Evolutionary conservation across 2,797 vertebrate species (phyloP).

Genomic region (Calcarius lapponicus): DNA sequence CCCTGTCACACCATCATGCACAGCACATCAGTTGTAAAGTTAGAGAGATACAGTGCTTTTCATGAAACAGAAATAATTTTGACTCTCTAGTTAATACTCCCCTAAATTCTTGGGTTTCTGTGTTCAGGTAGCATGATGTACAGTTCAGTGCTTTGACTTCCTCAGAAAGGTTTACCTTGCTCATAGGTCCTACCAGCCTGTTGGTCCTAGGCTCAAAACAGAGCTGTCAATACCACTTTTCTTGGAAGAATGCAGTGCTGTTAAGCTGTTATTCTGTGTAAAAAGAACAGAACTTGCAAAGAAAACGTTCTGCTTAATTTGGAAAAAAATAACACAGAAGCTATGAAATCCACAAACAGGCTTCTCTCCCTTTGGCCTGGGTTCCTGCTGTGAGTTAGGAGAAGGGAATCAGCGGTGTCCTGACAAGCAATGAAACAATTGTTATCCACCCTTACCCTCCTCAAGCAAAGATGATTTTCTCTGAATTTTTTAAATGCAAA

Average conservation of each 20-base stretch:
- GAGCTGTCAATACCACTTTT: constrained; percentile 52
- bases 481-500: neutral
- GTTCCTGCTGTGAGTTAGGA: neutral
- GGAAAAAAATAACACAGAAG: neutral
- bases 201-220: constrained; percentile 58
- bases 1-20: neutral
- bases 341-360: neutral
- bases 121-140: neutral
- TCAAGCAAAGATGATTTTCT: neutral
- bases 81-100: neutral
- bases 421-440: neutral
- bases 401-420: neutral
- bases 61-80: neutral
- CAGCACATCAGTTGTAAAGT: neutral
- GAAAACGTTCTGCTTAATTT: neutral
- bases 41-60: neutral
- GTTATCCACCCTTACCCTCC: neutral
- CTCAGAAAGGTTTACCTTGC: neutral
- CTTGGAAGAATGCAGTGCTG: constrained; percentile 20
- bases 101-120: neutral
- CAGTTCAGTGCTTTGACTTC: neutral
- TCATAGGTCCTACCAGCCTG: neutral
- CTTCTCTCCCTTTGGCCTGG: neutral
- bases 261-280: constrained; percentile 32
- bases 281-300: neutral